Base-by-base conservation (phyloP, 30 jellyfish, hydroid and myxozoan species). In the Hydractinia echinata region DNA sequence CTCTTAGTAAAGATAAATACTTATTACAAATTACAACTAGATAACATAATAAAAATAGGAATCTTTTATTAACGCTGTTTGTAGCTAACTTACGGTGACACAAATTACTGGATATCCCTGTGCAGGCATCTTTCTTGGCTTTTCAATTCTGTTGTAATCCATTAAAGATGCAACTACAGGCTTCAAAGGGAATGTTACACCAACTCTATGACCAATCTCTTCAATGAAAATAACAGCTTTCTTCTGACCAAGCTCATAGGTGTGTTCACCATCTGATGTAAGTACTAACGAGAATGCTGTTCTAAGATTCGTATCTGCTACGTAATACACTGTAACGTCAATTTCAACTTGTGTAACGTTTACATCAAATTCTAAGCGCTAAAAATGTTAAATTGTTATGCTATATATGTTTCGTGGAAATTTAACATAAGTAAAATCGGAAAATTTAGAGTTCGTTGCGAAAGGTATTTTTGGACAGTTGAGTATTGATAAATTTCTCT, bases 61-160 rank as follows among this genome's bases (percentile, higher is more conserved):
- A 14, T 20, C 16, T 11, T 68, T 11, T 14, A 68, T 0, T 30
- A 30, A 15, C 3, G 15, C 61, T 55, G 49, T 8, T 6, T 6
- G 11, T 16, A 54, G 14, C 49, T 7, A 10, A 48, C 91, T 50
- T 83, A 93, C 99, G 96, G 99, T 93, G 53, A 93, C 96, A 58
- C 99, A 93, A 67, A 93, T 84, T n/a, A 93, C 84, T 48, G 99
- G 99, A 84, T 93, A 93, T 30, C 99, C 99, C 76, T 85, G 90
- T 19, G 84, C 74, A 3, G 99, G 96, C 49, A 85, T 82, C 8
- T 53, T 55, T 55, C 89, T 61, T 15, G 96, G 95, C 8, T 53
- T 67, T 8, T 69, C 39, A 55, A 87, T 62, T 44, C 85, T 90
- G 70, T 84, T 96, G 66, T 93, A 93, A 54, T 93, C 99, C 53